Base-by-base conservation (phyloP, 2,888 invertebrate species). In the Isoperla grammatica region DNA sequence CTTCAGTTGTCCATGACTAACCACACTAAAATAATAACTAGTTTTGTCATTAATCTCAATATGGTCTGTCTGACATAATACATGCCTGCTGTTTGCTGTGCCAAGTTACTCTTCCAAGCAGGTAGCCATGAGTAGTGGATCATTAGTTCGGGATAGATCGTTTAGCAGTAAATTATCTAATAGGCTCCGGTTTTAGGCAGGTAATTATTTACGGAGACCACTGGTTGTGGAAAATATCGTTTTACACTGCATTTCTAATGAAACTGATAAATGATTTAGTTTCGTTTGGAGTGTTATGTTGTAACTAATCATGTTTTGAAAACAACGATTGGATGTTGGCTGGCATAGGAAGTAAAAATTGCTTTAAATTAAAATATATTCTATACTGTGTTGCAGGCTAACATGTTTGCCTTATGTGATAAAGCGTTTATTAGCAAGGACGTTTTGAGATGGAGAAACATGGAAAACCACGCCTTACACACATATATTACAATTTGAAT, bases 31-130 rank as follows among this genome's bases (percentile, higher is more conserved):
- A 53, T 53, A 39, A 53, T 53, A 20, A 53, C 39, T 39, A 2
- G 37, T 13, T 17, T 37, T 53, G 12, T 53, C 17, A 37, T 53
- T 37, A 53, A 53, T 53, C 53, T 53, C 39, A 53, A 53, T 53
- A 39, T 37, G 19, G 35, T 35, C 20, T 11, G n/a, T 39, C 49
- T 37, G 50, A 53, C 39, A 53, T 53, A 39, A 37, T 53, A 5
- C 22, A 17, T 22, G 19, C 39, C 8, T 19, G 49, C 19, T 53
- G 40, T 6, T 53, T 37, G 35, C 20, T 46, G n/a, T 19, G 46
- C 17, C 22, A 3, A 19, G 4, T 46, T n/a, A n/a, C n/a, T 29
- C 5, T 29, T 29, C 29, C 8, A 8, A 29, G 29, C 8, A 6
- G 13, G 46, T 46, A 46, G 46, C 46, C 3, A 17, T 20, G 20